Conservation (phyloP, 2,888 invertebrate species). For the Panopea generosa region DNA sequence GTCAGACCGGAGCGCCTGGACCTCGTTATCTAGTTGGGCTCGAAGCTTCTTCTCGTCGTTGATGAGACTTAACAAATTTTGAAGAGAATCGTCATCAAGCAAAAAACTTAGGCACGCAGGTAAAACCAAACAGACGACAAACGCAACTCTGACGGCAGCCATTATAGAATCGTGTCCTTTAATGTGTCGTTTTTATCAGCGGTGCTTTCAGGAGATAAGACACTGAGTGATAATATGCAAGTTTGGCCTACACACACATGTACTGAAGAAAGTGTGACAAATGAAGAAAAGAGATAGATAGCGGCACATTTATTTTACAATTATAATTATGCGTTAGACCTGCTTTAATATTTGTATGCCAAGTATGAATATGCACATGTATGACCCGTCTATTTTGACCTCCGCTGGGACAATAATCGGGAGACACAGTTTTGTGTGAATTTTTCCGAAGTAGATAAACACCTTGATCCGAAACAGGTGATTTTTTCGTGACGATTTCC, state of each 20-base stretch:
- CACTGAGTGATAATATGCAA: background rate
- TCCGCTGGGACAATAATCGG: no score
- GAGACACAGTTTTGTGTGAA: no score
- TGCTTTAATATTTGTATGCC: no score
- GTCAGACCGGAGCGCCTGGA: constrained; percentile 29
- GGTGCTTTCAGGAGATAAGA: constrained; percentile 4
- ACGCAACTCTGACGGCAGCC: constrained; percentile 6
- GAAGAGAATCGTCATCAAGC: constrained; percentile 51
- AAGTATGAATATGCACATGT: background rate
- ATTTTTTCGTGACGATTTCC: no score
- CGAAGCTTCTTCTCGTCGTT: constrained; percentile 51
- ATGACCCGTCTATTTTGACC: background rate
- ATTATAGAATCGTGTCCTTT: constrained; percentile 6
- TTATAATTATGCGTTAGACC: no score
- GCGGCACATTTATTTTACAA: no score
- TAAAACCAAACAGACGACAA: constrained; percentile 2
- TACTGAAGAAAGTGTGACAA: no score
- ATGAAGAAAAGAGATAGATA: background rate
- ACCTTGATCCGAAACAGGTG: no score
- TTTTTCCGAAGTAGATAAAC: no score
- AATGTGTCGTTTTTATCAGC: background rate
- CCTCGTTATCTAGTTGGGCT: constrained; percentile 41
- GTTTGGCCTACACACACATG: no score
- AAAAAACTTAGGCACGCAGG: constrained; percentile 27
- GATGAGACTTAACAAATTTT: constrained; percentile 50